Base-by-base conservation (phyloP, 2,888 invertebrate genomes). In the Aleiodes leptofemur region DNA sequence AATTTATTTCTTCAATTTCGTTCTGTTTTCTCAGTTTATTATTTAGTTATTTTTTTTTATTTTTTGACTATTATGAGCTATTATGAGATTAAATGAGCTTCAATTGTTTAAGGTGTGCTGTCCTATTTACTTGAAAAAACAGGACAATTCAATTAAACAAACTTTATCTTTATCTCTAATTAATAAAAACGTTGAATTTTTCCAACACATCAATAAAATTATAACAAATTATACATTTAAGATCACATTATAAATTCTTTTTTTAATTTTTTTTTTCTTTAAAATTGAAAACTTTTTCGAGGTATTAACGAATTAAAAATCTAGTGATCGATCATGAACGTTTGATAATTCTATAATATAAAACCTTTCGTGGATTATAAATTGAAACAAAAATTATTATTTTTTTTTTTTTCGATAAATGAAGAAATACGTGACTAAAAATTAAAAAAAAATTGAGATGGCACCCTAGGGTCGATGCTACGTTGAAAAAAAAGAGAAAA, bases 211-310 rank as follows among this genome's bases (percentile, higher is more conserved):
- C n/a, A 51, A 51, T 51, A 68, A 68, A 68, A 68, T 14, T 14
- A 53, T 68, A 68, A 68, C 51, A 68, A 68, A 68, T 68, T 50
- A 68, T 68, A 68, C 50, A 68, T 51, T 68, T 68, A 68, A 68
- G 51, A 68, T 68, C 68, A 68, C 68, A 68, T 68, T 68, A 8
- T 64, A 64, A 43, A 64, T 31, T 53, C 29, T 66, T 8, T 50
- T 34, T 34, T 34, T 3, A 6, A 31, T 38, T n/a, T 23, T n/a
- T n/a, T 13, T 51, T 68, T 51, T 68, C 7, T n/a, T 16, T 48
- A 16, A 48, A 48, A 66, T 50, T 7, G 8, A 11, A 68, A 53
- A 68, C 8, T 13, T 50, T 31, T 50, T 31, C 34, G 50, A 53
- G 8, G 53, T 53, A 53, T 53, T 16, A 16, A 53, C 6, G 14